phyloP scores from a whole-genome alignment of 2,888 invertebrate species.

The Mythimna pallens region DNA sequence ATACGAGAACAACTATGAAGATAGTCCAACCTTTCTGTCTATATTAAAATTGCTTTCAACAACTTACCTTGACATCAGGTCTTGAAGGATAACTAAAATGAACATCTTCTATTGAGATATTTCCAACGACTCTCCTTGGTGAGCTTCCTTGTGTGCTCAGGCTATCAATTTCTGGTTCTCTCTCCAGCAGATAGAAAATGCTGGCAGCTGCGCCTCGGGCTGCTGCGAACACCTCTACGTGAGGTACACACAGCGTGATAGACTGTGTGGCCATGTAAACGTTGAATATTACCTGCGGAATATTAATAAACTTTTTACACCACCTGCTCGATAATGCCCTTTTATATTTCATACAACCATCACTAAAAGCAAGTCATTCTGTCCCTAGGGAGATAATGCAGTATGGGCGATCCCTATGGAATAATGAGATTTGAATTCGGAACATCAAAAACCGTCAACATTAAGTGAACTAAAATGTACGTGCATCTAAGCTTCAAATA shows the following conservation, averaged over 20 bases:
- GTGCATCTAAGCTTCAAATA: too few relatives aligned
- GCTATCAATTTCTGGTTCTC: constrained; percentile 93
- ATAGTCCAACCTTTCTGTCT: too few relatives aligned
- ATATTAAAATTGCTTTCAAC: neutral
- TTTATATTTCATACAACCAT: too few relatives aligned
- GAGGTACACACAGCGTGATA: constrained; percentile 94
- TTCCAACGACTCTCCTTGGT: constrained; percentile 91
- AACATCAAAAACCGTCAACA: too few relatives aligned
- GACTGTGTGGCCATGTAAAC: constrained; percentile 95
- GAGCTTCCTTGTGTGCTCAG: constrained; percentile 91
- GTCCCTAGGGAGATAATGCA: too few relatives aligned
- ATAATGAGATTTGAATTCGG: too few relatives aligned
- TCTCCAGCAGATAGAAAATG: constrained; percentile 93
- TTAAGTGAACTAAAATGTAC: too few relatives aligned
- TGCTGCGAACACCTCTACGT: constrained; percentile 93
- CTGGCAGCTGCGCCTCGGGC: constrained; percentile 94
- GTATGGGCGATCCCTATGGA: too few relatives aligned
- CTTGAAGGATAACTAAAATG: constrained; percentile 95
- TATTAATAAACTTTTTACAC: neutral
- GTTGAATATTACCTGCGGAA: constrained; percentile 92
- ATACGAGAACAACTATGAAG: too few relatives aligned
- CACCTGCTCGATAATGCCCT: too few relatives aligned
- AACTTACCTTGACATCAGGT: constrained; percentile 91
- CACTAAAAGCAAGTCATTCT: too few relatives aligned
- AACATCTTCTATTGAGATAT: constrained; percentile 93